Base-by-base conservation (phyloP, 2,797 vertebrate species). In the Platalea minor region DNA sequence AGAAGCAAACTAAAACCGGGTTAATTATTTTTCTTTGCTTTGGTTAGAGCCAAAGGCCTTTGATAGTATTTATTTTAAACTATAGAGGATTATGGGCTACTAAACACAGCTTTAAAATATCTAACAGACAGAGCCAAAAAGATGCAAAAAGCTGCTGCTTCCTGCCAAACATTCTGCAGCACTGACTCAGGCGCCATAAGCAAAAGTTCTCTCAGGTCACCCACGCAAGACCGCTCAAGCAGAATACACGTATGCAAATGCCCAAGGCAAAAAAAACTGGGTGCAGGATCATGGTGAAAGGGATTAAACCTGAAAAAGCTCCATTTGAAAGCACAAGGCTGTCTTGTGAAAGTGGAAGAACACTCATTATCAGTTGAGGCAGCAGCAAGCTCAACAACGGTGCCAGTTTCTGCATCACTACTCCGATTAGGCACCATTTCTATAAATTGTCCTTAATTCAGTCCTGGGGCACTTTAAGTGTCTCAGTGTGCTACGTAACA, bases 201-300 rank as follows among this genome's bases (percentile, higher is more conserved):
- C 4, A 20, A 93, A 96, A 96, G 88, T 91, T 79, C 67, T 90
- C 79, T 85, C 54, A 5, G 46, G 88, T 91, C 89, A 91, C 76
- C 63, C 77, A 84, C 0, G 0, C 54, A 76, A 65, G 54, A 26
- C 74, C 87, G 78, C 84, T 85, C 81, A 91, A 70, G 89, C 78
- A 87, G 59, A 76, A 67, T 12, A 67, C 14, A 56, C 0, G 0
- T 20, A 91, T 37, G 73, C 76, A 93, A 96, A 96, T 29, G 2
- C 5, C 46, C 13, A 20, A 43, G 63, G 51, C 41, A 39, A 37
- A 85, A 67, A 85, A 20, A 33, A n/a, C 13, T 15, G 54, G 41
- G 54, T 35, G 35, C 64, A 77, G 54, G 23, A 83, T 59, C n/a
- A 23, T 6, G 61, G 18, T 64, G 57, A 63, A 56, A 91, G 67